Base-by-base conservation (phyloP, 2,797 vertebrate species). In the Mormyrops boulengeri region DNA sequence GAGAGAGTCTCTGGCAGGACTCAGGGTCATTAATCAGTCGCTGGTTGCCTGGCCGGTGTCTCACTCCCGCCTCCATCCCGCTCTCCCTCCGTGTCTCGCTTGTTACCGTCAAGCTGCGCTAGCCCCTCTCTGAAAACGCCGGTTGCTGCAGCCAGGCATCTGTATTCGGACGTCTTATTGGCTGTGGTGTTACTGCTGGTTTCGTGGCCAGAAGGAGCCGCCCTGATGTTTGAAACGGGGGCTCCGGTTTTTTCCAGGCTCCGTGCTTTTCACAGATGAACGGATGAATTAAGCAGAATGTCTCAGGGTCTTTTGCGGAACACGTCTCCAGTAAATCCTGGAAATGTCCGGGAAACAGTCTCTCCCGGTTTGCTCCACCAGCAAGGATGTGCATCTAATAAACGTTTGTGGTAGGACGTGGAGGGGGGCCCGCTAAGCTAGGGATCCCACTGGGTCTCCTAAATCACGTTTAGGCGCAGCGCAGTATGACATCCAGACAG, bases 21-120 rank as follows among this genome's bases (percentile, higher is more conserved):
- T 95, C 93, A 85, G 22, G 88, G 95, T 96, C 95, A 97, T 98
- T 97, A 97, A 98, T 98, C 97, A 97, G 95, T 93, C 90, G 89
- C 95, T 96, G 96, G 95, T 94, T 96, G 94, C 94, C 95, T 94
- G 95, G 94, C 90, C 30, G 93, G 93, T 92, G 93, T 94, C 93
- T 96, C 96, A 93, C 91, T 95, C 90, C 77, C 14, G 92, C 93
- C 93, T 62, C 69, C 7, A 0, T 80, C 4, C 17, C 0, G 12
- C 26, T 12, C 73, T 30, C 52, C 30, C 17, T 89, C 14, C 9
- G 5, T 11, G 50, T 22, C 34, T 30, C 3, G n/a, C 38, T 22
- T 53, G 3, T 17, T 60, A 26, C n/a, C 41, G 2, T 26, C 41
- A 19, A 9, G 8, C 22, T 12, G 8, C 14, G 34, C 30, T 38